phyloP scores from a whole-genome alignment of 1,140 invertebrate genomes.

The Drosophila asahinai region DNA sequence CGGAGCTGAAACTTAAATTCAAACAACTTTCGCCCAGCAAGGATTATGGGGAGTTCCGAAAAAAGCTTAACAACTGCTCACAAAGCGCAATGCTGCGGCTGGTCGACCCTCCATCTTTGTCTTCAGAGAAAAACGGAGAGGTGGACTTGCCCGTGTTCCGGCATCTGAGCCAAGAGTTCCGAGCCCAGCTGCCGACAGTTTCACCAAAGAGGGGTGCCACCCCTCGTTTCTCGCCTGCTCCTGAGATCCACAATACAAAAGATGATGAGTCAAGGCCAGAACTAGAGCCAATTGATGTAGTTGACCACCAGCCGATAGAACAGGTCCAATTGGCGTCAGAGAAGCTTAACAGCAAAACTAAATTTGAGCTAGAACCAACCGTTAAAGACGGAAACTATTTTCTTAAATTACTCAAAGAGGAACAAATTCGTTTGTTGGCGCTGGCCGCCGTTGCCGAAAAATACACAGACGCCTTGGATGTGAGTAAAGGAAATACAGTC shows the following conservation, averaged over 20 bases:
- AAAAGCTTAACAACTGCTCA: conserved; percentile 85
- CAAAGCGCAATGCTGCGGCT: conserved; percentile 42
- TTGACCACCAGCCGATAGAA: conserved; percentile 55
- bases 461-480: conserved; percentile 87
- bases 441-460: conserved; percentile 89
- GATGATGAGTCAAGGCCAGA: background rate
- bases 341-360: conserved; percentile 30
- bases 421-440: conserved; percentile 89
- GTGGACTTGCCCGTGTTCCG: conserved; percentile 89
- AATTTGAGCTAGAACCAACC: conserved; percentile 2
- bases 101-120: conserved; percentile 5
- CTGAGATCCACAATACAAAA: conserved; percentile 20
- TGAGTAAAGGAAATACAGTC: conserved; percentile 48
- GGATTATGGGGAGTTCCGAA: conserved; percentile 85
- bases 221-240: conserved; percentile 75
- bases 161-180: conserved; percentile 93
- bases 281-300: conserved; percentile 37
- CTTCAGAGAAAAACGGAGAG: conserved; percentile 32
- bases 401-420: conserved; percentile 89
- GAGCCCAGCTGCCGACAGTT: conserved; percentile 91
- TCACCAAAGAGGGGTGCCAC: conserved; percentile 86
- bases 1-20: conserved; percentile 76
- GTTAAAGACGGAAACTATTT: conserved; percentile 91
- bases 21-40: conserved; percentile 79
- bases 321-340: conserved; percentile 24